phyloP scores from a whole-genome alignment of 2,797 vertebrate genomes.

The Micromesistius poutassou region DNA sequence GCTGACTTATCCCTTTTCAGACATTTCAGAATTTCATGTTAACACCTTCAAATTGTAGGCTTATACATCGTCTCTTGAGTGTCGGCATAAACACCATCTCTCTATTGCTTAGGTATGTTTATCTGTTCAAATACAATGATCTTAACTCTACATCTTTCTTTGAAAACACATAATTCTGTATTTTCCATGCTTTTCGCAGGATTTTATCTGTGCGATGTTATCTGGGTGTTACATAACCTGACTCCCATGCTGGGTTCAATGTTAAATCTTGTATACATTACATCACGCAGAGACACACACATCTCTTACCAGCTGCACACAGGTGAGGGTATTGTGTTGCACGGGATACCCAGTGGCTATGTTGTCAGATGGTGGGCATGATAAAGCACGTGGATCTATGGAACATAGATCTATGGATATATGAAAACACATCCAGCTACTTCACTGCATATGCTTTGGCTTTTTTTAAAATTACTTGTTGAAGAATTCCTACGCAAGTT shows the following conservation, averaged over 20 bases:
- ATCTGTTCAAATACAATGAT: background rate
- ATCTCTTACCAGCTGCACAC: background rate
- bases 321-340: constrained; percentile 9
- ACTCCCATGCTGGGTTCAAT: background rate
- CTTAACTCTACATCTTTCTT: background rate
- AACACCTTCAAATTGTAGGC: background rate
- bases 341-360: constrained; percentile 19
- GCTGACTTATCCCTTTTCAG: background rate
- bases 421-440: background rate
- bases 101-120: background rate
- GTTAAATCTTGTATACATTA: background rate
- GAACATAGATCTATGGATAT: no score
- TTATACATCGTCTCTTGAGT: background rate
- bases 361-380: background rate
- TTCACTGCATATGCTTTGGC: no score
- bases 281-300: background rate
- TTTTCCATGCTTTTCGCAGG: background rate
- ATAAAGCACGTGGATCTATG: background rate
- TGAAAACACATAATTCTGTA: background rate
- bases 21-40: background rate
- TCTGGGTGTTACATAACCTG: constrained; percentile 24
- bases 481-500: no score
- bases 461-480: no score
- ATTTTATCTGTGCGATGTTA: background rate
- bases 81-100: background rate